A percentile compares a stretch with the other conserved stretches of the same genome.
These are phyloP conservation scores for Archips xylosteana DNA, from an alignment of 2,888 invertebrate species.

Conservation along the genomic window DNA sequence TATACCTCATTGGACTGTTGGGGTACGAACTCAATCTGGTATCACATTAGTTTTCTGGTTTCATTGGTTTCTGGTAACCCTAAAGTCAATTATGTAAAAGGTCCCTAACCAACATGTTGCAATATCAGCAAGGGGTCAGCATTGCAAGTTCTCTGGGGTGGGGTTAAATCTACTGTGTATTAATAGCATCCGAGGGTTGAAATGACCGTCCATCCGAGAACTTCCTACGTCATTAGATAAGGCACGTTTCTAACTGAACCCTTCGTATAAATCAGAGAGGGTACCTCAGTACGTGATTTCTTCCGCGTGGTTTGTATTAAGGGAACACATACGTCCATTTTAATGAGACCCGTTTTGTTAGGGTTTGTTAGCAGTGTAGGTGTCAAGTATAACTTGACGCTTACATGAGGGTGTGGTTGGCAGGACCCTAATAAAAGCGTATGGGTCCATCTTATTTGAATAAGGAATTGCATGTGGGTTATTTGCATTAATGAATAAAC, in stretches of 20 bases:
- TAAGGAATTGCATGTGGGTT: constrained; percentile 57
- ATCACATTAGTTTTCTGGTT: not conserved
- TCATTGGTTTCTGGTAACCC: not conserved
- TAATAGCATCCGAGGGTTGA: constrained; percentile 32
- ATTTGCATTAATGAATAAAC: constrained; percentile 45
- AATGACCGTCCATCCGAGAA: constrained; percentile 32
- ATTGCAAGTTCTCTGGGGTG: constrained; percentile 26
- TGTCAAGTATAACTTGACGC: constrained; percentile 47
- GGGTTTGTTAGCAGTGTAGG: constrained; percentile 1
- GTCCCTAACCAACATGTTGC: constrained; percentile 8
- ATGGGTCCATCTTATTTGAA: constrained; percentile 61
- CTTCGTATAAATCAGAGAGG: constrained; percentile 53
- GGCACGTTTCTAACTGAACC: constrained; percentile 42
- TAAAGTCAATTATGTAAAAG: constrained; percentile 5
- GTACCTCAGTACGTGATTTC: constrained; percentile 60
- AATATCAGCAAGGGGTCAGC: constrained; percentile 21
- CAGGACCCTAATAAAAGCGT: constrained; percentile 49
- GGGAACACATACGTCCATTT: constrained; percentile 45
- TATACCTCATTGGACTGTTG: not conserved
- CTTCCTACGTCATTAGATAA: constrained; percentile 32
- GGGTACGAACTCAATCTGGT: not conserved
- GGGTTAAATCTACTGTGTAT: constrained; percentile 39
- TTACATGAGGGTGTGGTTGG: constrained; percentile 54
- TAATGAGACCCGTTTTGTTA: constrained; percentile 43
- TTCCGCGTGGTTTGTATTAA: constrained; percentile 56